phyloP scores from a whole-genome alignment of 2,888 invertebrate genomes.

The Cryptosula pallasiana region DNA sequence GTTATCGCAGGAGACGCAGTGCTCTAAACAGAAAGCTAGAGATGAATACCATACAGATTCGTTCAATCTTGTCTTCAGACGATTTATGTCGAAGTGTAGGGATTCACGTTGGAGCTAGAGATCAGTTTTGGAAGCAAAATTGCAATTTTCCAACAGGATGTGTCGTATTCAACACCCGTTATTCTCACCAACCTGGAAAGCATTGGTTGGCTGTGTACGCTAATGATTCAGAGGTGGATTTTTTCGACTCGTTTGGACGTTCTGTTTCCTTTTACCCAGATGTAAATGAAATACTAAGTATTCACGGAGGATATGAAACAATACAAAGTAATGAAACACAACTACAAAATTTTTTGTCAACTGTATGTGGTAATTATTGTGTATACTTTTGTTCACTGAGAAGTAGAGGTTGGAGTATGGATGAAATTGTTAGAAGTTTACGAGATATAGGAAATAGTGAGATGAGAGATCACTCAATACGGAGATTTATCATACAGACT shows the following conservation, averaged over 20 bases:
- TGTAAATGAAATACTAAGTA: background rate
- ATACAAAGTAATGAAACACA: background rate
- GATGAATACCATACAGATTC: background rate
- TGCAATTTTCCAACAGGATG: background rate
- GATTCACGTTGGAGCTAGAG: background rate
- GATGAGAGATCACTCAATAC: no score
- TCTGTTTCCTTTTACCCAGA: background rate
- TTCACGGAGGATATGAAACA: background rate
- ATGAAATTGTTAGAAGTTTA: no score
- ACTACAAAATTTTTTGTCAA: background rate
- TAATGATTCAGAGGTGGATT: background rate
- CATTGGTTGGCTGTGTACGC: background rate
- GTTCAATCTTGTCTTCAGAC: background rate
- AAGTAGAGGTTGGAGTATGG: background rate
- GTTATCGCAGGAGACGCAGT: no score
- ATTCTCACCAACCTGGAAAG: background rate
- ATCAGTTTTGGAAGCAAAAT: background rate
- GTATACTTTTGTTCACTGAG: background rate
- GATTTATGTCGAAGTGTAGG: background rate
- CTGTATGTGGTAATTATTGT: background rate
- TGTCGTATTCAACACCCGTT: background rate
- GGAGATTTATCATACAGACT: no score
- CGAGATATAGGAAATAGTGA: no score
- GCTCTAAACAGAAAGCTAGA: no score
- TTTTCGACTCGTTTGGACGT: background rate